phyloP scores from a whole-genome alignment of 2,888 invertebrate species.

The Stenolophus ochropezus region DNA sequence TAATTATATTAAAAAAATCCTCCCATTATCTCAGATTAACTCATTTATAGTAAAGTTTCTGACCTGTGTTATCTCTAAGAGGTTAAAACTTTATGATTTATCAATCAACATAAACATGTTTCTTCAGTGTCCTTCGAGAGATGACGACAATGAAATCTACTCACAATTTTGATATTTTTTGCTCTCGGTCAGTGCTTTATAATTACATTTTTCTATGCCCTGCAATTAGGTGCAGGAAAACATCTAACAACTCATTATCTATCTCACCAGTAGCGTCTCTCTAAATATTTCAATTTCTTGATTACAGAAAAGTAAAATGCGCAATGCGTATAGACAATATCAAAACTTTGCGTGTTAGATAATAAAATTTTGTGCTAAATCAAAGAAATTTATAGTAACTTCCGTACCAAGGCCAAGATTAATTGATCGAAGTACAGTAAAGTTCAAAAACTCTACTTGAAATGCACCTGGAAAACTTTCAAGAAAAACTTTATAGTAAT shows the following conservation, averaged over 20 bases:
- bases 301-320: no score
- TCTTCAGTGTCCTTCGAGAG: not conserved
- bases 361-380: conserved; percentile 15
- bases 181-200: no score
- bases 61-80: conserved; percentile 48
- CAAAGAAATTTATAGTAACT: conserved; percentile 13
- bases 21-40: conserved; percentile 3
- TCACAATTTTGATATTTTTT: not conserved
- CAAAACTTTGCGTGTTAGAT: conserved; percentile 1
- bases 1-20: conserved; percentile 16
- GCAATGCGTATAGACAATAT: not conserved
- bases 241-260: conserved; percentile 20
- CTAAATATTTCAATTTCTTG: no score
- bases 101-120: conserved; percentile 51
- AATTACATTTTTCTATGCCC: no score
- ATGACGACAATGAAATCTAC: conserved; percentile 36
- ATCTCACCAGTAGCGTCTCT: not conserved
- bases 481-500: no score
- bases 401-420: conserved; percentile 23
- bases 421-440: conserved; percentile 47
- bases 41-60: conserved; percentile 4
- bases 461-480: not conserved
- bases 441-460: conserved; percentile 18
- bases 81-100: conserved; percentile 43
- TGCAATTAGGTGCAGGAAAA: conserved; percentile 9